Base-by-base conservation (phyloP, 2,888 invertebrate genomes). In the Chrysodeixis includens region DNA sequence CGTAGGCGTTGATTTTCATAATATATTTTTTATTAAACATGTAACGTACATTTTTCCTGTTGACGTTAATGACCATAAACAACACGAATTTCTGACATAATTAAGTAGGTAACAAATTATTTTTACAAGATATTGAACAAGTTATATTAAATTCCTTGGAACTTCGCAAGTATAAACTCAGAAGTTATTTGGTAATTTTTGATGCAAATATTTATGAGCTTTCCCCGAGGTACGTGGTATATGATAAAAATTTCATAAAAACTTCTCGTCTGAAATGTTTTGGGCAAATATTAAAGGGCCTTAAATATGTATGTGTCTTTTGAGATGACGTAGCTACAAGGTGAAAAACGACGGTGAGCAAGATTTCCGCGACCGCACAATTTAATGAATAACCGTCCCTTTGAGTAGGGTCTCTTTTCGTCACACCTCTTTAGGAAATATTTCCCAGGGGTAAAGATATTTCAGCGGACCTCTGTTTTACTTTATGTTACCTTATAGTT, bases 341-440 rank as follows among this genome's bases (percentile, higher is more conserved):
- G 71, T 76, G 66, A 84, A 85, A 80, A 78, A 57, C 64, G 64
- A 60, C 66, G 46, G 51, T 60, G 70, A 63, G 69, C 64, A 71
- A 73, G 69, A 69, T 67, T 62, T 56, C 61, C 52, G 65, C 62
- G 67, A 74, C 74, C 74, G 44, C 68, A 74, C 78, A 82, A 82
- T 84, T 84, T 85, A 78, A 85, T 82, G 77, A 82, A 81, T 77
- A 76, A 70, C 69, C 65, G 58, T 74, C 71, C 83, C 77, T 63
- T 79, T 79, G 85, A 85, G 82, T 78, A 83, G 79, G 85, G 81
- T 86, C 82, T 79, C 85, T 86, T 87, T 85, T 84, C 85, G 78
- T 82, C 81, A 79, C 77, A 71, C 68, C 66, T 72, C 76, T 75
- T 68, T 71, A 66, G 62, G 63, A 62, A 66, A 79, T 82, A 83